Conservation (phyloP, 2,797 vertebrate genomes). For the Sciurus vulgaris region DNA sequence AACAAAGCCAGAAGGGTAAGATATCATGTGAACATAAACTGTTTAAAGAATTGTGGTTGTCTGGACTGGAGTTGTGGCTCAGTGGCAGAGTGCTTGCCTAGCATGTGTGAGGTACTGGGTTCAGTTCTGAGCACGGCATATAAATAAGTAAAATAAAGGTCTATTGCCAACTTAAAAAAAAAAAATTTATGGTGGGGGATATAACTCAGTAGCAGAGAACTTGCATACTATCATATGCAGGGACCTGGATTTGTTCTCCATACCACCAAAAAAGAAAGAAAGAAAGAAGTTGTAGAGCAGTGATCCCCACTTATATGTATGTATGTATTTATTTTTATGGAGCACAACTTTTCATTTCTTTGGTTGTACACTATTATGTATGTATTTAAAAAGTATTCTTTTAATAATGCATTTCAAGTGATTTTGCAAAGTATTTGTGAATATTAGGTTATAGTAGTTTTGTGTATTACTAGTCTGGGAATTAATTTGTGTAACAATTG, state of each 20-base stretch:
- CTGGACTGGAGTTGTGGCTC: background rate
- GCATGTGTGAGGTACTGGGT: too few relatives aligned
- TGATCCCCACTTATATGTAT: background rate
- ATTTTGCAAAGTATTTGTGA: background rate
- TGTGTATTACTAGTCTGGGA: slow-evolving; percentile 33
- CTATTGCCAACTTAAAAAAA: too few relatives aligned
- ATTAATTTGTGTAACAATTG: slow-evolving; percentile 39
- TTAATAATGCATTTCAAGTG: slow-evolving; percentile 31
- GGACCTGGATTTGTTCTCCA: background rate
- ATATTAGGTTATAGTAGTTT: background rate
- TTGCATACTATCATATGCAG: background rate
- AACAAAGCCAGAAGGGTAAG: slow-evolving; percentile 89
- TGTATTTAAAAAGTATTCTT: background rate
- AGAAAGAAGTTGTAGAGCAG: background rate
- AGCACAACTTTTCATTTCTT: too few relatives aligned
- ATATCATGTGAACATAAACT: background rate
- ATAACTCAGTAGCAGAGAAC: background rate
- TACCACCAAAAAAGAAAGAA: too few relatives aligned
- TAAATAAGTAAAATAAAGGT: too few relatives aligned
- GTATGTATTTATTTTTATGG: background rate
- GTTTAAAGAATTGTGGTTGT: background rate
- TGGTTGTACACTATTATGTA: background rate
- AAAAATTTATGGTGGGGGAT: background rate
- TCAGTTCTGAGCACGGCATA: too few relatives aligned
- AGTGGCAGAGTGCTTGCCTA: background rate